A percentile compares a stretch with the other conserved stretches of the same genome.
These are phyloP conservation scores for Folsomia manolachei DNA, from an alignment of 2,888 invertebrate species.

Conservation along the genomic window DNA sequence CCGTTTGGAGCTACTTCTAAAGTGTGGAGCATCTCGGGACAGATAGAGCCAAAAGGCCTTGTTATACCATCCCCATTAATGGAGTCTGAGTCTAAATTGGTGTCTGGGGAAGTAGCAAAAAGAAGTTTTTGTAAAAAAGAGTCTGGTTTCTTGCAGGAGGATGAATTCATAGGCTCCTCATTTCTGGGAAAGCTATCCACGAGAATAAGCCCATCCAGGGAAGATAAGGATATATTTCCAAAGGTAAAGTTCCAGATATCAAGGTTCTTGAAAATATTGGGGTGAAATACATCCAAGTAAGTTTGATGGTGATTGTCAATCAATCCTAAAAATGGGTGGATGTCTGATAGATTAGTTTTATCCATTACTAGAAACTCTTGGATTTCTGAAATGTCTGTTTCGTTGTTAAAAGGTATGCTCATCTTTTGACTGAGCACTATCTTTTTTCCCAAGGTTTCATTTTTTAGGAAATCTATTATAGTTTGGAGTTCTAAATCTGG, in stretches of 20 bases:
- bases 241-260: slow-evolving; percentile 4
- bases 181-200: slow-evolving; percentile 45
- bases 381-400: background rate
- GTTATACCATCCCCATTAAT: background rate
- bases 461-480: slow-evolving; percentile 15
- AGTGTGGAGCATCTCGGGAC: slow-evolving; percentile 24
- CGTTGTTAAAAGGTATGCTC: slow-evolving; percentile 13
- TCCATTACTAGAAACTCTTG: slow-evolving; percentile 4
- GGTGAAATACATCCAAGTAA: slow-evolving; percentile 24
- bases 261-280: slow-evolving; percentile 7
- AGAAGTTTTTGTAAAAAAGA: slow-evolving; percentile 16
- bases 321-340: slow-evolving; percentile 18
- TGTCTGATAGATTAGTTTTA: slow-evolving; percentile 5
- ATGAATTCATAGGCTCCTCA: slow-evolving; percentile 22
- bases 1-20: background rate
- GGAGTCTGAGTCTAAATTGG: background rate
- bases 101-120: background rate
- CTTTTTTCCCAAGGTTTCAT: slow-evolving; percentile 18
- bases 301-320: slow-evolving; percentile 15
- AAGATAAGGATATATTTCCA: slow-evolving; percentile 15
- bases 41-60: slow-evolving; percentile 30
- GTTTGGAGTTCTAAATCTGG: slow-evolving; percentile 27
- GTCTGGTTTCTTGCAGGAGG: slow-evolving; percentile 2
- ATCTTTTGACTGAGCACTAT: slow-evolving; percentile 29
- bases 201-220: slow-evolving; percentile 44